Evolutionary conservation across 23 tunicate genomes (phyloP).

Genomic region (Clavelina lepadiformis): DNA sequence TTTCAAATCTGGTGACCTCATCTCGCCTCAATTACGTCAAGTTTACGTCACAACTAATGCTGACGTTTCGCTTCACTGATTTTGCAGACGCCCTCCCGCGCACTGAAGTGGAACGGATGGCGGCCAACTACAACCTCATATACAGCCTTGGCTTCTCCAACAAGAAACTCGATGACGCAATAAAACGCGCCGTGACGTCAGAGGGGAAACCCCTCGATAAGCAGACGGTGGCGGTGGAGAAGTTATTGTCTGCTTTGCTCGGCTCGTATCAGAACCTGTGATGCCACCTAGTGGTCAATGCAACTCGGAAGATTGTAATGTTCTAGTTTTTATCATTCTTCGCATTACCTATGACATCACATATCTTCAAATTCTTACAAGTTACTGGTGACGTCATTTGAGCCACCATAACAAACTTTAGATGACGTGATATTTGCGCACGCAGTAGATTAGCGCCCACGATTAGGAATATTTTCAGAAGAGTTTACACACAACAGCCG

Average conservation of each 20-base stretch:
- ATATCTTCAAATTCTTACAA: no score
- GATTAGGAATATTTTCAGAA: no score
- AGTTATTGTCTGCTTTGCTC: slow-evolving; percentile 1
- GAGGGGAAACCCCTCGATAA: not conserved
- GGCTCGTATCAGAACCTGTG: no score
- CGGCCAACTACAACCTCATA: slow-evolving; percentile 77
- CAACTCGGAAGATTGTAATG: no score
- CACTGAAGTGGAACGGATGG: slow-evolving; percentile 61
- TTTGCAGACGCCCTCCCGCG: slow-evolving; percentile 40
- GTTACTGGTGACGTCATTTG: no score
- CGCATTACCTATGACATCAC: no score
- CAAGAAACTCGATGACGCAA: slow-evolving; percentile 29
- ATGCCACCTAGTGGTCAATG: no score
- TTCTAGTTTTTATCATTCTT: no score
- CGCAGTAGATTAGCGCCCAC: no score
- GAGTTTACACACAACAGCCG: no score
- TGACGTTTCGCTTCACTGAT: not conserved
- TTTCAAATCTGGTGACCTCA: slow-evolving; percentile 34
- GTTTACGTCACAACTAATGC: not conserved
- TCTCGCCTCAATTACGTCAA: not conserved
- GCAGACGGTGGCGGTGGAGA: slow-evolving; percentile 4
- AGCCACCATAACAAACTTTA: no score
- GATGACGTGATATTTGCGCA: no score
- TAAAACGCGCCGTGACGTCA: slow-evolving; percentile 46
- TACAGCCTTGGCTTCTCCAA: slow-evolving; percentile 63